These are phyloP conservation scores for Catocala sponsa DNA, from an alignment of 2,888 invertebrate genomes.

Conservation along the genomic window DNA sequence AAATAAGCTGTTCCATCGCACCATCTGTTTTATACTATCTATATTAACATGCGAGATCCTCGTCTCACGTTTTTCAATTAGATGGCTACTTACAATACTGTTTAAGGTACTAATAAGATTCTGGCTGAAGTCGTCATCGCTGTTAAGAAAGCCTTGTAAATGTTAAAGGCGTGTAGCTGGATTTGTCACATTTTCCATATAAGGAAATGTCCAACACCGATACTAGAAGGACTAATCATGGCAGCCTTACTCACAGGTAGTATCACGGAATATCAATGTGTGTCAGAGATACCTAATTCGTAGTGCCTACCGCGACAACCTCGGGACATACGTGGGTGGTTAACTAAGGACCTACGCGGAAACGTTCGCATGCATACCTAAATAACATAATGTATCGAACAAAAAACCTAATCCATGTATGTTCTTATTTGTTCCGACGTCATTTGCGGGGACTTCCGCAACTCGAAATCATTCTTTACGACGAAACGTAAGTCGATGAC, in stretches of 20 bases:
- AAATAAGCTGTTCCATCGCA: constrained; percentile 31
- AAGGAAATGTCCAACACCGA: constrained; percentile 55
- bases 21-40: constrained; percentile 23
- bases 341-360: constrained; percentile 82
- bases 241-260: constrained; percentile 60
- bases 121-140: background rate
- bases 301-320: constrained; percentile 62
- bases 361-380: constrained; percentile 66
- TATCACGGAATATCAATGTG: constrained; percentile 77
- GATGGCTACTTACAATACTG: background rate
- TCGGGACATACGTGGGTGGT: constrained; percentile 80
- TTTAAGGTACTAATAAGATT: background rate
- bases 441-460: constrained; percentile 49
- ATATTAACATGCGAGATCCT: constrained; percentile 13
- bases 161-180: constrained; percentile 16
- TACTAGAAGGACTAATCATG: constrained; percentile 55
- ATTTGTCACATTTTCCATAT: constrained; percentile 46
- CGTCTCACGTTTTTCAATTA: background rate
- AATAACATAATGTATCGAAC: constrained; percentile 48
- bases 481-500: constrained; percentile 32
- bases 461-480: constrained; percentile 28
- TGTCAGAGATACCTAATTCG: constrained; percentile 59
- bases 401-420: constrained; percentile 54
- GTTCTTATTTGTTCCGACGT: constrained; percentile 51
- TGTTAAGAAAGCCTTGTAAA: constrained; percentile 15